Base-by-base conservation (phyloP, 2,113 vertebrate genomes). In the Hemicordylus capensis region DNA sequence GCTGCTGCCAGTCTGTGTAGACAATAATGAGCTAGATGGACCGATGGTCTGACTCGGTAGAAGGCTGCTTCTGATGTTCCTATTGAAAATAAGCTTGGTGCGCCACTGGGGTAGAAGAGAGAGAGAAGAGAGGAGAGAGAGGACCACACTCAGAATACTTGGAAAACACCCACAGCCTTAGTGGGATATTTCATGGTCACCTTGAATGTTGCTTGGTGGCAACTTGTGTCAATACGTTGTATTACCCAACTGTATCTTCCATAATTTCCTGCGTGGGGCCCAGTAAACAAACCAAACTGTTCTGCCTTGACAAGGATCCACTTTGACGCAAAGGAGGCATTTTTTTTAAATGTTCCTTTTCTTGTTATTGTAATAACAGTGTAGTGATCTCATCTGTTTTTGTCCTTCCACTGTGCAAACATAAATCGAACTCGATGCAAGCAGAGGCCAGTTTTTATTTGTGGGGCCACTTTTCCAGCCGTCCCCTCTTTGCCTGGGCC, bases 341-440 rank as follows among this genome's bases (percentile, higher is more conserved):
- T 54, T n/a, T n/a, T n/a, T n/a, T n/a, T n/a, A n/a, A 85, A 70
- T 31, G 48, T 12, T 51, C 63, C 69, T 4, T 72, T 61, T 85
- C n/a, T 70, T 72, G 73, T 72, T 70, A 51, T 77, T 61, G 64
- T 64, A 63, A 58, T 69, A 6, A 0, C 0, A 42, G 81, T 85
- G 80, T 81, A 90, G 84, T 85, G 51, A 79, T 72, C 48, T 85
- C 80, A 1, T 64, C 9, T 89, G 88, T 81, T 85, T 91, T 86
- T 85, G 39, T 84, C 80, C 84, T 91, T 80, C 64, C 87, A 14
- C 4, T 80, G 72, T 0, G 0, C 90, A 93, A 93, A 92, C 76
- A 88, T 19, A 89, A 91, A 90, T 63, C 44, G 11, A 83, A 54
- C 80, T 39, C 0, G 0, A 31, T 46, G 48, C 80, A 14, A 69